These are phyloP conservation scores for Gobio gobio DNA, from an alignment of 2,113 vertebrate genomes.

Conservation along the genomic window DNA sequence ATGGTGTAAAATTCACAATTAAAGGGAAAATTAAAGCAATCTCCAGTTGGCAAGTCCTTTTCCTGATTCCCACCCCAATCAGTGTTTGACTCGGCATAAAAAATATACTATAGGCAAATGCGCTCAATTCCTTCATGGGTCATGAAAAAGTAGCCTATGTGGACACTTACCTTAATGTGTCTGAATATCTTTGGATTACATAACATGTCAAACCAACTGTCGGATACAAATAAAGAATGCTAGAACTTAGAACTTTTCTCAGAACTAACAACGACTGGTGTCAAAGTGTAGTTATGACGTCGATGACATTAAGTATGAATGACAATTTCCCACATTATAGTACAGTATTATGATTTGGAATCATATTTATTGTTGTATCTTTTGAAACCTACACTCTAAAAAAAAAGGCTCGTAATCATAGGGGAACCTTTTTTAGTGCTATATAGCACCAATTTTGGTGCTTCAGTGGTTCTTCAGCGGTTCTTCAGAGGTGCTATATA, in stretches of 20 bases:
- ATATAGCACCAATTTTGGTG: too few relatives aligned
- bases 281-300: background rate
- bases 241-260: background rate
- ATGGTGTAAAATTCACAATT: constrained; percentile 1
- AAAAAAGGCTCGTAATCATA: too few relatives aligned
- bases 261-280: background rate
- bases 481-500: too few relatives aligned
- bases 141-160: background rate
- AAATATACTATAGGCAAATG: background rate
- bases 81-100: too few relatives aligned
- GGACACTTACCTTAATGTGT: background rate
- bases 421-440: too few relatives aligned
- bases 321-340: too few relatives aligned
- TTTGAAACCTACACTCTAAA: background rate
- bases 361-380: background rate
- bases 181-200: background rate
- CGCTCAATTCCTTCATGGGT: background rate
- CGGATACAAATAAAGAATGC: background rate
- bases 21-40: constrained; percentile 9
- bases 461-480: too few relatives aligned
- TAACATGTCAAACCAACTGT: background rate
- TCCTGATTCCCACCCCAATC: background rate
- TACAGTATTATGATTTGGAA: background rate
- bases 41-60: background rate
- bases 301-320: background rate